These are phyloP conservation scores for Xylocopa sonorina DNA, from an alignment of 1,140 invertebrate genomes.

Conservation along the genomic window DNA sequence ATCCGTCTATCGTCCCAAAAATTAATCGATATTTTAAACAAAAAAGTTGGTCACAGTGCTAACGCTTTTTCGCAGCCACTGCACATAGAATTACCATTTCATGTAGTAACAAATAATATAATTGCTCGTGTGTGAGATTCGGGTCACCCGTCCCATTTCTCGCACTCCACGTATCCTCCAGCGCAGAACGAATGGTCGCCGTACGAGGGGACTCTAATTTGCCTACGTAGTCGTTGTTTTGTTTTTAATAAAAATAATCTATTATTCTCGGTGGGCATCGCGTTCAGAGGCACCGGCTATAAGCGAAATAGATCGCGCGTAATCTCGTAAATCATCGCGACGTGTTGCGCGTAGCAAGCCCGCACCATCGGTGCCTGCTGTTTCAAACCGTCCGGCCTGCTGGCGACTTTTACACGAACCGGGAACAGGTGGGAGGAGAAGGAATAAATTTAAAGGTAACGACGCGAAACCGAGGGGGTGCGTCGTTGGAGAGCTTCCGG, in stretches of 20 bases:
- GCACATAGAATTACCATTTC: too few relatives aligned
- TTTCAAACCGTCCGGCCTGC: conserved; percentile 2
- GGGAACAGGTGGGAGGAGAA: not conserved
- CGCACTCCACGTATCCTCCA: too few relatives aligned
- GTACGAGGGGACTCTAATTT: not conserved
- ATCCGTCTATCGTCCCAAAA: too few relatives aligned
- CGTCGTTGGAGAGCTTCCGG: conserved; percentile 2
- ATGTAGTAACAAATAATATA: too few relatives aligned
- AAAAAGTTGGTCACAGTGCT: too few relatives aligned
- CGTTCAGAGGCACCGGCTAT: not conserved
- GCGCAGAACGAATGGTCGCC: not conserved
- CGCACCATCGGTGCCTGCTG: not conserved
- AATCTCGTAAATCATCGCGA: conserved; percentile 44
- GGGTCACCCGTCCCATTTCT: too few relatives aligned
- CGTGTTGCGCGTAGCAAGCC: conserved; percentile 12
- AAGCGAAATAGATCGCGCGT: conserved; percentile 24
- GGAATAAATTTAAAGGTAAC: conserved; percentile 22
- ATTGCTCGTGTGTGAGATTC: too few relatives aligned
- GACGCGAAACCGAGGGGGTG: conserved; percentile 29
- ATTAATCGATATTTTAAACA: too few relatives aligned
- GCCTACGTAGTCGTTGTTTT: too few relatives aligned
- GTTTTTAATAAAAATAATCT: not conserved
- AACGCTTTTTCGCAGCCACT: too few relatives aligned
- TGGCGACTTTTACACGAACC: conserved; percentile 8
- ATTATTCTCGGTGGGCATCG: not conserved